Evolutionary conservation across 2,113 vertebrate genomes (phyloP).

Genomic region (Pitta sordida): DNA sequence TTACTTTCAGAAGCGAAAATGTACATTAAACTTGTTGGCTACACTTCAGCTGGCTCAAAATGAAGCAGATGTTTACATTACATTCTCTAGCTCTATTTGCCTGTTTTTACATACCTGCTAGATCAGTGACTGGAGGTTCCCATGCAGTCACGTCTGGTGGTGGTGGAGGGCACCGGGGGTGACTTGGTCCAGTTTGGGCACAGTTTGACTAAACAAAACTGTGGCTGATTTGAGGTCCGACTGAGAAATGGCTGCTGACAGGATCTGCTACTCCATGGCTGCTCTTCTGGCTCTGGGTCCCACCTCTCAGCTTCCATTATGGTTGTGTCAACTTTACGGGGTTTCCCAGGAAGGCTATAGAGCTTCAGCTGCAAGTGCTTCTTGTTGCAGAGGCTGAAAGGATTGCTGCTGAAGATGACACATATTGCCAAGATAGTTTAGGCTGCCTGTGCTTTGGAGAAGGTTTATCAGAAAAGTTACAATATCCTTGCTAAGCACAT

Average conservation of each 20-base stretch:
- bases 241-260: not conserved
- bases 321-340: rapidly evolving
- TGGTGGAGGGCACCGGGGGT: not conserved
- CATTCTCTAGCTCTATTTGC: not conserved
- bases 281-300: not conserved
- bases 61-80: not conserved
- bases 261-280: not conserved
- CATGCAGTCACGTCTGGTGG: rapidly evolving
- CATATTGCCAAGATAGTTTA: not conserved
- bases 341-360: not conserved
- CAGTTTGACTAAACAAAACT: not conserved
- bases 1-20: not conserved
- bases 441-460: not conserved
- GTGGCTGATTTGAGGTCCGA: rapidly evolving
- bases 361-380: not conserved
- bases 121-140: rapidly evolving
- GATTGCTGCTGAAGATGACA: not conserved
- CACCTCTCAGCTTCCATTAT: not conserved
- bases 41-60: not conserved
- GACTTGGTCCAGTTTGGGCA: not conserved
- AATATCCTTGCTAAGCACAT: not conserved
- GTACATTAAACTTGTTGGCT: not conserved
- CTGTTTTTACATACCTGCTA: not conserved
- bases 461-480: not conserved
- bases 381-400: not conserved